Base-by-base conservation (phyloP, 2,797 vertebrate genomes). In the Peromyscus nudipes region DNA sequence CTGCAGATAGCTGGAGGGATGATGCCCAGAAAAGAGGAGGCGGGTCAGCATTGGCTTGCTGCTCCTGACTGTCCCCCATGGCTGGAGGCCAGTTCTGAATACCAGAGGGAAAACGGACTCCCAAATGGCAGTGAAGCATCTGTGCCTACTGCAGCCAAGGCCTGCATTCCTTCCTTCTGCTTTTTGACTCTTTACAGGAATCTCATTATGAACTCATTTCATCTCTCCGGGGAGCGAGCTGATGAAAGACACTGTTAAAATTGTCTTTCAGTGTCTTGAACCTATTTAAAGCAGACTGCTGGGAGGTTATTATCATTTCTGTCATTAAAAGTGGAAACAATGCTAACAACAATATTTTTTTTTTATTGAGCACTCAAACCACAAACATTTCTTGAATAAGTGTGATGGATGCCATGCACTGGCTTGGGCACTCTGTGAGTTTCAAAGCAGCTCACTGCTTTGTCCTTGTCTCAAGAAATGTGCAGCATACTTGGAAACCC, bases 151-250 rank as follows among this genome's bases (percentile, higher is more conserved):
- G 91, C 81, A 89, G 96, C 95, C 94, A 73, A 96, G 57, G 55
- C 71, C 71, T 73, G 2, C 14, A 0, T 86, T 83, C 87, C 7
- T 93, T 93, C 87, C 90, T 82, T 87, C 67, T 81, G 92, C 86
- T 91, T 91, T 96, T 95, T 96, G 96, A 96, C 96, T 98, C 96
- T 93, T 96, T 85, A 94, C 87, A 95, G 96, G 97, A 97, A 97
- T 97, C 94, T 98, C 96, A 98, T 98, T 98, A 98, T 67, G 94
- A 97, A 93, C 95, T 98, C 97, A 96, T 97, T 97, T 97, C 90
- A 84, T 95, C 97, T 98, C 97, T 97, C 97, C 29, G 0, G 97
- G 96, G 97, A 97, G 77, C 34, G 31, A 79, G 87, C 95, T 97
- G 97, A 97, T 97, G 89, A 97, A 97, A 98, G 96, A 97, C 96